Evolutionary conservation across 2,888 invertebrate genomes (phyloP).

Genomic region (Uloborus plumipes): DNA sequence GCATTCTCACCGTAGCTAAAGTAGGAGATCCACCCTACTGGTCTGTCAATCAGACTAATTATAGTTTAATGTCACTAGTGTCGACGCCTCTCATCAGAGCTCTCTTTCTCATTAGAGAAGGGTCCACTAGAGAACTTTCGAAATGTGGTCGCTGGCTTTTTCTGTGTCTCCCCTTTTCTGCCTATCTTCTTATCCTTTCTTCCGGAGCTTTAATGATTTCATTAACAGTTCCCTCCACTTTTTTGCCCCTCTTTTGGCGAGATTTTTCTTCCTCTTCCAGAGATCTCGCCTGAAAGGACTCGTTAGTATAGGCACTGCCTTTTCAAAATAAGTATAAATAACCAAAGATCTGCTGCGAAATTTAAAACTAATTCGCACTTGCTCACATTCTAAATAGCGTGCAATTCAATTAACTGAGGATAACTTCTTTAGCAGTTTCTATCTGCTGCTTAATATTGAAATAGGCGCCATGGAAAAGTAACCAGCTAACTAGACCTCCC

Average conservation of each 20-base stretch:
- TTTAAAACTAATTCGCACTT: conserved; percentile 64
- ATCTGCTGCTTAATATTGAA: conserved; percentile 33
- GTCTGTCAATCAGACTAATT: conserved; percentile 65
- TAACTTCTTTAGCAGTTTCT: conserved; percentile 57
- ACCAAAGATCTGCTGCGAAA: conserved; percentile 54
- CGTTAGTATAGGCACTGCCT: conserved; percentile 50
- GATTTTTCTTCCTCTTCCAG: conserved; percentile 32
- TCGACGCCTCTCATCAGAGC: conserved; percentile 54
- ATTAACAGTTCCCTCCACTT: conserved; percentile 58
- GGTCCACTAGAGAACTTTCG: conserved; percentile 44
- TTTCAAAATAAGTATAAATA: conserved; percentile 64
- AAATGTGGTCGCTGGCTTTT: conserved; percentile 63
- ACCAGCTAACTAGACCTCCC: no score
- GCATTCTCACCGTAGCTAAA: conserved; percentile 54
- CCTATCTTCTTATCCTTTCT: conserved; percentile 55
- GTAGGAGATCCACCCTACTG: conserved; percentile 53
- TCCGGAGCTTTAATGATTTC: conserved; percentile 62
- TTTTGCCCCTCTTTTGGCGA: conserved; percentile 27
- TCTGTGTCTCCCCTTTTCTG: conserved; percentile 43
- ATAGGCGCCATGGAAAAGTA: conserved; percentile 1
- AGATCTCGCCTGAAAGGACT: conserved; percentile 49
- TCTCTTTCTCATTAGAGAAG: conserved; percentile 60
- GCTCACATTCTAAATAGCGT: conserved; percentile 59
- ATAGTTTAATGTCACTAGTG: conserved; percentile 65
- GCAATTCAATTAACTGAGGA: conserved; percentile 59